Conservation (phyloP, 2,113 vertebrate genomes). For the Gallinago jamesoni region DNA sequence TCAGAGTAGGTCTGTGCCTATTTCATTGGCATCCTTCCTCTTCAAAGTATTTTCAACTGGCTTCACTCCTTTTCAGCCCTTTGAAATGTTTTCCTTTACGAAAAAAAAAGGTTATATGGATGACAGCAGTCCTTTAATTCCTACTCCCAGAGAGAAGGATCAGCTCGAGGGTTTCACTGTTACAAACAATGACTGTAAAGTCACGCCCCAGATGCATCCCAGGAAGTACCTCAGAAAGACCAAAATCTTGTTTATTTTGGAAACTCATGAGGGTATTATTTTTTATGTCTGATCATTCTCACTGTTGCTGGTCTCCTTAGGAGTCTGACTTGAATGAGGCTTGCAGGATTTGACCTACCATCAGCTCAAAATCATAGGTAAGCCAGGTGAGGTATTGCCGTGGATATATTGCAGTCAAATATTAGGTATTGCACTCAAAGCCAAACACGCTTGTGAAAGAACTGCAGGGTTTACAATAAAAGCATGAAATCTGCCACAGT, state of each 20-base stretch:
- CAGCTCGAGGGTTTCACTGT: neutral
- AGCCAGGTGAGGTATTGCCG: neutral
- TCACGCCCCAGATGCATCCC: neutral
- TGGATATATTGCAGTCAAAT: neutral
- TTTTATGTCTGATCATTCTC: neutral
- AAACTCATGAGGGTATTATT: neutral
- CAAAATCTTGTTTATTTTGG: neutral
- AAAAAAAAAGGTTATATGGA: neutral
- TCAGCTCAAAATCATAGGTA: neutral
- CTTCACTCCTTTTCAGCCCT: neutral
- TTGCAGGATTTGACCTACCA: neutral
- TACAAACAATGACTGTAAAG: neutral
- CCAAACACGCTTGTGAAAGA: neutral
- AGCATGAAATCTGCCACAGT: neutral
- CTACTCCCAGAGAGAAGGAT: neutral
- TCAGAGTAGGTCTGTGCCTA: neutral
- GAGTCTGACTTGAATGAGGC: neutral
- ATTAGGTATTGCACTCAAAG: neutral
- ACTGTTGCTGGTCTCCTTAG: neutral
- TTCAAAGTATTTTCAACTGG: neutral
- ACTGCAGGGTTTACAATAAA: neutral
- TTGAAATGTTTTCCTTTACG: neutral
- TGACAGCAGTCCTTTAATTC: neutral
- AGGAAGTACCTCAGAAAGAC: neutral
- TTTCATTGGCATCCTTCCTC: neutral